Percentiles rank a stretch among this genome's conserved stretches.
These are phyloP conservation scores for Sminthopsis crassicaudata DNA, from an alignment of 2,113 vertebrate species.

Conservation along the genomic window DNA sequence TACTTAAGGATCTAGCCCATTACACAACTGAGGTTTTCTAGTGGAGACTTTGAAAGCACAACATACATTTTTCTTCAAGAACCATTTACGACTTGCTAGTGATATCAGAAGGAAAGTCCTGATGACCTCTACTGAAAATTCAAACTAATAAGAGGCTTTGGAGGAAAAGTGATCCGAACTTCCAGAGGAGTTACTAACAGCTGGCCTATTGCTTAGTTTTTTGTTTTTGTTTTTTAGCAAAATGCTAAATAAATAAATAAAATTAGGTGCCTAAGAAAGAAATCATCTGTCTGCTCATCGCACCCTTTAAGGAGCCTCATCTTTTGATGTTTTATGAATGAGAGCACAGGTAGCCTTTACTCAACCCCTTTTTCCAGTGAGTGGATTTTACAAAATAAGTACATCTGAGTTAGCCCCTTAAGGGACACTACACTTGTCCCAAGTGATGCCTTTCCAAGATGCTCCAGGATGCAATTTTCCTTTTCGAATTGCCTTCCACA, in stretches of 20 bases:
- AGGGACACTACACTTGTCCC: neutral
- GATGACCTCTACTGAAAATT: neutral
- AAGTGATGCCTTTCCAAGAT: neutral
- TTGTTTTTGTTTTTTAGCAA: neutral
- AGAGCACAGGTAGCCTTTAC: neutral
- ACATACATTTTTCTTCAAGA: neutral
- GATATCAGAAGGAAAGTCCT: neutral
- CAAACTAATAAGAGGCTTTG: neutral
- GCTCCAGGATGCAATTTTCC: conserved; percentile 41
- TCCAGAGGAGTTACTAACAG: neutral
- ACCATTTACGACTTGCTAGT: neutral
- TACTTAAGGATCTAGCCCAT: conserved; percentile 1
- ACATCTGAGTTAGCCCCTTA: neutral
- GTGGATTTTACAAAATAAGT: neutral
- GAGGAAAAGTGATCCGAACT: neutral
- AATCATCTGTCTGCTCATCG: conserved; percentile 10
- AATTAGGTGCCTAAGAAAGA: neutral
- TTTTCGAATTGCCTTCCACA: conserved; percentile 56
- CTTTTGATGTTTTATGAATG: neutral
- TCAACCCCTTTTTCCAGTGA: neutral
- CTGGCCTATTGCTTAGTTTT: conserved; percentile 16
- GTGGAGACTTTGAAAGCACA: neutral
- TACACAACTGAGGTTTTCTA: neutral
- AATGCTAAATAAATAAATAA: conserved; percentile 8
- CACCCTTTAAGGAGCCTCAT: conserved; percentile 13